Conservation (phyloP, 2,797 vertebrate species). For the Scolopax bukidnonensis region DNA sequence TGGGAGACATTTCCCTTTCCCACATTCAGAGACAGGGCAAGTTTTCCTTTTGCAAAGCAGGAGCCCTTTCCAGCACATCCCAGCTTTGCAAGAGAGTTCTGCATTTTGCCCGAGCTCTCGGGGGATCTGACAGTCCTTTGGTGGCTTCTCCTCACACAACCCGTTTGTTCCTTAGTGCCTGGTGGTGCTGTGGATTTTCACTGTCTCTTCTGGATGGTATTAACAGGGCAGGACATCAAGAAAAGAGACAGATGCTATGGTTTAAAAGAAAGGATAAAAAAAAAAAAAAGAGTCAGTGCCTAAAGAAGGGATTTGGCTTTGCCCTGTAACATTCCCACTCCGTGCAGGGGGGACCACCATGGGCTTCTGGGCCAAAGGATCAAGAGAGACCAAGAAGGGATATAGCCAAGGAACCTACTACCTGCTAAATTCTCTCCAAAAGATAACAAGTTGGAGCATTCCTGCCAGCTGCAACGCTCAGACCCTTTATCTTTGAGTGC, state of each 20-base stretch:
- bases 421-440: neutral
- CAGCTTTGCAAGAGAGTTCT: neutral
- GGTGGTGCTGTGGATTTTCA: conserved; percentile 8
- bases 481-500: neutral
- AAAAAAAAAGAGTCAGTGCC: neutral
- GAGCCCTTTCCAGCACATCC: neutral
- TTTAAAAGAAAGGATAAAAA: neutral
- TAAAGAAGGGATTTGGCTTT: neutral
- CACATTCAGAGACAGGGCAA: neutral
- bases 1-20: neutral
- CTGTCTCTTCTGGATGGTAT: conserved; percentile 7
- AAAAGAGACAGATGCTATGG: conserved; percentile 47
- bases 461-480: neutral
- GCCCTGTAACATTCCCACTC: neutral
- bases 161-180: neutral
- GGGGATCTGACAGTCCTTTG: neutral
- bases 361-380: neutral
- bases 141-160: conserved; percentile 8
- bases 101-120: neutral
- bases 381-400: neutral
- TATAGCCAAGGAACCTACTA: neutral
- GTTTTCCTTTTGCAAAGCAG: neutral
- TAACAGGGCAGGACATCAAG: neutral
- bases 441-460: neutral
- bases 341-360: neutral